Percentiles rank a stretch among this genome's conserved stretches.
Conservation (phyloP, 2,888 invertebrate species). For the Melanotus villosus region DNA sequence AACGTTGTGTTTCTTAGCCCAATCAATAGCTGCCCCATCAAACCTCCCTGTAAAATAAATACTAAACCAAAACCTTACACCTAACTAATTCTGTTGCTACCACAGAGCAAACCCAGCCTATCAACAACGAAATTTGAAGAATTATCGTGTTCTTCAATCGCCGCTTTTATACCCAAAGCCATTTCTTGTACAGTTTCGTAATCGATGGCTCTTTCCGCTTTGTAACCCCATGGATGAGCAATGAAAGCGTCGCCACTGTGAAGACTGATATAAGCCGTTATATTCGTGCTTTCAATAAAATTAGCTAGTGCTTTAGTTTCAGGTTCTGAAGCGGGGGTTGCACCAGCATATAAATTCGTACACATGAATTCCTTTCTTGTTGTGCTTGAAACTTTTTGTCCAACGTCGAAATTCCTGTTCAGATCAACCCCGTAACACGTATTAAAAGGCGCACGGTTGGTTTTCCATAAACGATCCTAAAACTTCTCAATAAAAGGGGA, state of each 20-base stretch:
- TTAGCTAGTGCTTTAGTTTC: conserved; percentile 22
- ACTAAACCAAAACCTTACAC: too few relatives aligned
- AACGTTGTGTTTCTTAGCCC: conserved; percentile 27
- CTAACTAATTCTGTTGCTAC: too few relatives aligned
- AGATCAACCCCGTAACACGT: not conserved
- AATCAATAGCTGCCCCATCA: conserved; percentile 29
- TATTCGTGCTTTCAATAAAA: conserved; percentile 12
- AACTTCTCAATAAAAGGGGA: not conserved
- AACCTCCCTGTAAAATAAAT: not conserved
- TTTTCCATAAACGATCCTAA: conserved; percentile 7
- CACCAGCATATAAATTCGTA: not conserved
- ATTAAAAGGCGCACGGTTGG: not conserved
- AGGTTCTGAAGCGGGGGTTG: conserved; percentile 14
- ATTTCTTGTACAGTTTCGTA: not conserved
- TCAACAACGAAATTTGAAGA: not conserved
- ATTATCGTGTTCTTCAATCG: not conserved
- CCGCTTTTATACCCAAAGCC: conserved; percentile 19
- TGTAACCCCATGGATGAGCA: conserved; percentile 24
- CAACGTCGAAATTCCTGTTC: conserved; percentile 17
- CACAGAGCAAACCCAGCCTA: not conserved
- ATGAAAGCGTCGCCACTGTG: conserved; percentile 23
- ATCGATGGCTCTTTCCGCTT: not conserved
- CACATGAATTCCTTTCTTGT: not conserved
- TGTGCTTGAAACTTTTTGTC: not conserved
- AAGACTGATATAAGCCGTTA: conserved; percentile 31